Conservation (phyloP, 23 tunicate species). For the Trididemnum nubilum region DNA sequence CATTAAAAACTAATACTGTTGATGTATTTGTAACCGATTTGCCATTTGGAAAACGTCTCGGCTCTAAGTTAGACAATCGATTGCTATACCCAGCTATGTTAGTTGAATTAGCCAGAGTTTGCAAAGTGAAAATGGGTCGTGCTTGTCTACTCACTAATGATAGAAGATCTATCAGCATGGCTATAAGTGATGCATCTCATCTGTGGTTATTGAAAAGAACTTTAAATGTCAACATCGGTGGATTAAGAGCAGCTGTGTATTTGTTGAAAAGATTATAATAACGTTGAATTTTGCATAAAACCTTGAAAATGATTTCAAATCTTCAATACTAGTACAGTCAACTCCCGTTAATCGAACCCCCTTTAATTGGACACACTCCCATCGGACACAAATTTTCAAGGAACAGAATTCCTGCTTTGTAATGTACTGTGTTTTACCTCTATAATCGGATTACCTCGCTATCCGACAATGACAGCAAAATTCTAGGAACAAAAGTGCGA, state of each 20-base stretch:
- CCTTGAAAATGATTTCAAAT: background rate
- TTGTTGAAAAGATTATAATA: constrained; percentile 53
- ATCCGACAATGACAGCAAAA: too few species aligned
- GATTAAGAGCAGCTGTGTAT: constrained; percentile 75
- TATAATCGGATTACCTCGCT: too few species aligned
- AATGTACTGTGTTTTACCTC: too few species aligned
- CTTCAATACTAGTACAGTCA: too few species aligned
- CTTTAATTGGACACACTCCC: too few species aligned
- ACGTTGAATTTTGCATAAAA: background rate
- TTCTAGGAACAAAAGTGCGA: too few species aligned
- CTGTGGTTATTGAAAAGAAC: constrained; percentile 58
- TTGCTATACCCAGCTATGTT: constrained; percentile 65
- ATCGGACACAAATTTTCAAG: too few species aligned
- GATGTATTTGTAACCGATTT: constrained; percentile 88
- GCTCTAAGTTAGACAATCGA: constrained; percentile 72
- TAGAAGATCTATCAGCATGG: constrained; percentile 49
- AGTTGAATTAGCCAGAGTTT: constrained; percentile 67
- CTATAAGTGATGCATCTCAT: constrained; percentile 13
- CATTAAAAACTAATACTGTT: constrained; percentile 44
- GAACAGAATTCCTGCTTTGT: too few species aligned
- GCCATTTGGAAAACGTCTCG: constrained; percentile 95
- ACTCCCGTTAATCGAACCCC: too few species aligned
- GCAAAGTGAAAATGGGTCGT: constrained; percentile 37
- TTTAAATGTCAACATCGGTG: constrained; percentile 63
- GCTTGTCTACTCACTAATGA: constrained; percentile 86